These are phyloP conservation scores for Eristalis pertinax DNA, from an alignment of 2,888 invertebrate genomes.

Conservation along the genomic window DNA sequence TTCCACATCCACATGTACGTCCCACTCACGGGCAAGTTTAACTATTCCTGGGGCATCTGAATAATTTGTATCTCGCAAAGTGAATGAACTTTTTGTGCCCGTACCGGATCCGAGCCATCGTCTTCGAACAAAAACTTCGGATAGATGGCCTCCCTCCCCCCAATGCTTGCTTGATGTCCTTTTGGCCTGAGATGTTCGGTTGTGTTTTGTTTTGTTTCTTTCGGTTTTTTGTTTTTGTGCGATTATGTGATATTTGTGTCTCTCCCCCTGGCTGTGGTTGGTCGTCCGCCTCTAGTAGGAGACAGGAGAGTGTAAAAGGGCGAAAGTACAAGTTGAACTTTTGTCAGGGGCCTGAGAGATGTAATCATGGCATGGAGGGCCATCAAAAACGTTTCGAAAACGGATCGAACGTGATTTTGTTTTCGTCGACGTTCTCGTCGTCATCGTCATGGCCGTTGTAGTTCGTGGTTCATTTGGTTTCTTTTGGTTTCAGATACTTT, in stretches of 20 bases:
- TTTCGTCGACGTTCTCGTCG: neutral
- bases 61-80: constrained; percentile 56
- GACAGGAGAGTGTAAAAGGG: constrained; percentile 12
- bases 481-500: constrained; percentile 20
- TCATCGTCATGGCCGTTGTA: constrained; percentile 23
- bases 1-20: neutral
- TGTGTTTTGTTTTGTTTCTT: neutral
- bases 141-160: neutral
- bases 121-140: constrained; percentile 7
- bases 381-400: constrained; percentile 60
- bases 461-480: constrained; percentile 26
- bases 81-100: constrained; percentile 15
- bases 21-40: constrained; percentile 17
- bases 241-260: constrained; percentile 9
- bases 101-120: constrained; percentile 6
- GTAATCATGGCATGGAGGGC: constrained; percentile 52
- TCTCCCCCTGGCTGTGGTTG: neutral
- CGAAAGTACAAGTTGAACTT: constrained; percentile 48
- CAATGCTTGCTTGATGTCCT: constrained; percentile 17
- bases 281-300: neutral
- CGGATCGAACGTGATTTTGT: constrained; percentile 60
- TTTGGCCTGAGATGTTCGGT: constrained; percentile 18
- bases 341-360: constrained; percentile 31
- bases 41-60: constrained; percentile 51
- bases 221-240: neutral